A percentile compares a stretch with the other conserved stretches of the same genome.
These are phyloP conservation scores for Molanna angustata DNA, from an alignment of 2,888 invertebrate genomes.

Conservation along the genomic window DNA sequence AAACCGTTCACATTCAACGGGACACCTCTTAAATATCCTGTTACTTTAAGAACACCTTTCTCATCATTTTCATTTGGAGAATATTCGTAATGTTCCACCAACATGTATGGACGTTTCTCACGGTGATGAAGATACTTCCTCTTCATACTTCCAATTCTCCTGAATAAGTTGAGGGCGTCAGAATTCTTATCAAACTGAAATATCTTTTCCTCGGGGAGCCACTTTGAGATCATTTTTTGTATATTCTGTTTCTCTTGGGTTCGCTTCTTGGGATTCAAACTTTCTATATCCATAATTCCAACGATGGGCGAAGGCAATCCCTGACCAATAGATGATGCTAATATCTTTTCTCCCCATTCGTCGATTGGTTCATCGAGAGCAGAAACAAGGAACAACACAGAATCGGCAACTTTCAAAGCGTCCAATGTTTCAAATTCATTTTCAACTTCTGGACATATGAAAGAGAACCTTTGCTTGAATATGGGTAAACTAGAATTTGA, in stretches of 20 bases:
- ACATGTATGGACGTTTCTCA: slow-evolving; percentile 77
- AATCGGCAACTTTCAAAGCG: slow-evolving; percentile 84
- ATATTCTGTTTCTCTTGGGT: slow-evolving; percentile 64
- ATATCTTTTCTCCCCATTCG: slow-evolving; percentile 73
- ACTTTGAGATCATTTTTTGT: slow-evolving; percentile 64
- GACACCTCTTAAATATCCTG: slow-evolving; percentile 84
- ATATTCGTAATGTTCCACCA: slow-evolving; percentile 78
- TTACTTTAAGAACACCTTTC: slow-evolving; percentile 71
- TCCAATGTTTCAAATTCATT: slow-evolving; percentile 76
- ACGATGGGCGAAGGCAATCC: slow-evolving; percentile 75
- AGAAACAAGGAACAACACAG: slow-evolving; percentile 75
- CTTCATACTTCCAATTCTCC: slow-evolving; percentile 79
- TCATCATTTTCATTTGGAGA: slow-evolving; percentile 48
- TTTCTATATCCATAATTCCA: slow-evolving; percentile 71
- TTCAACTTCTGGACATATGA: slow-evolving; percentile 70
- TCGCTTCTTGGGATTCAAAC: slow-evolving; percentile 69
- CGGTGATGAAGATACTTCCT: slow-evolving; percentile 69
- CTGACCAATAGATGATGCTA: slow-evolving; percentile 79
- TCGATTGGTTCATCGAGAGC: slow-evolving; percentile 72
- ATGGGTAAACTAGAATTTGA: slow-evolving; percentile 71
- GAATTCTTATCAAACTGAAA: slow-evolving; percentile 70
- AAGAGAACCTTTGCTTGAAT: slow-evolving; percentile 86
- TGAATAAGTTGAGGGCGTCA: slow-evolving; percentile 67
- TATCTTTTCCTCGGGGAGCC: slow-evolving; percentile 81
- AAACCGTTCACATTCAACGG: slow-evolving; percentile 83